phyloP scores from a whole-genome alignment of 1,140 invertebrate species.

The Aphaenogaster ashmeadi region DNA sequence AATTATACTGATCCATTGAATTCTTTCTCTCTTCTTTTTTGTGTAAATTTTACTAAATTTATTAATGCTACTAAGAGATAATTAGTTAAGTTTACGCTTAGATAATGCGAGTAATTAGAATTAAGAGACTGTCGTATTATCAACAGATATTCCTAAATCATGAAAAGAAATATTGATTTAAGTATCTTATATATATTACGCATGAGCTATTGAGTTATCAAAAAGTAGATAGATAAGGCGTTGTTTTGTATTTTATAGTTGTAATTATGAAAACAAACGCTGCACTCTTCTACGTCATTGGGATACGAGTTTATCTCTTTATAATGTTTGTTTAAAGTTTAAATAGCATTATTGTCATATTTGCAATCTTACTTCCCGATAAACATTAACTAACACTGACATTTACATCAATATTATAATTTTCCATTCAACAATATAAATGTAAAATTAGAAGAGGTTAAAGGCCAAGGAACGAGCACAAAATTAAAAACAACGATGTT shows the following conservation, averaged over 20 bases:
- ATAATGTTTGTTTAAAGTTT: constrained; percentile 15
- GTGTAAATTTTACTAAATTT: background rate
- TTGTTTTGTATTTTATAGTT: background rate
- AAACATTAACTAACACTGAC: too few species aligned
- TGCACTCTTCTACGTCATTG: background rate
- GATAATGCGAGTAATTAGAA: background rate
- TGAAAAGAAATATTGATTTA: constrained; percentile 5
- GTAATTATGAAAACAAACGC: background rate
- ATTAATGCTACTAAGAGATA: background rate
- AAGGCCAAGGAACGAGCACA: too few species aligned
- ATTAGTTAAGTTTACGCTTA: background rate
- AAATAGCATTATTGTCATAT: background rate
- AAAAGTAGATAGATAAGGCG: background rate
- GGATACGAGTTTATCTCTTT: constrained; percentile 6
- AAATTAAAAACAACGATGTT: too few species aligned
- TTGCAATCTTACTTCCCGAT: too few species aligned
- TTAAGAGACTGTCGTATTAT: too few species aligned
- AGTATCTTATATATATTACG: background rate
- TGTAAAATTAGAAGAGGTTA: too few species aligned
- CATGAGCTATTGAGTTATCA: background rate
- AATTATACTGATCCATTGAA: background rate
- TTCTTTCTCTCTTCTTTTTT: background rate
- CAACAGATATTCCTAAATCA: background rate
- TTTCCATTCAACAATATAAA: too few species aligned
- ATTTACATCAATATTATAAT: too few species aligned